Evolutionary conservation across 2,113 vertebrate genomes (phyloP).

Genomic region (Meles meles): DNA sequence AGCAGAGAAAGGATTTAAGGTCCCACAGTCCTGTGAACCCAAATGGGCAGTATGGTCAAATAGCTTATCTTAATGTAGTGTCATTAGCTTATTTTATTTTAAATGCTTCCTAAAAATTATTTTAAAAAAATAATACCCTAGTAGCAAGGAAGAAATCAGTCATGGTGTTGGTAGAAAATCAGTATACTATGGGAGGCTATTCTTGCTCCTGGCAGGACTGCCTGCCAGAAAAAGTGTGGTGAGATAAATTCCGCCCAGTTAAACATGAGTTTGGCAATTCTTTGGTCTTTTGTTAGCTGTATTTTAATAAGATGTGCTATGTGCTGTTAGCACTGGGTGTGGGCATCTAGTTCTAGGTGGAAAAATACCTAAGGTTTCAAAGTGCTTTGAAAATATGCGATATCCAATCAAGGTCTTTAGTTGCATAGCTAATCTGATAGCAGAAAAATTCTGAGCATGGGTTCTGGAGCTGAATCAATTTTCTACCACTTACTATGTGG

Average conservation of each 20-base stretch:
- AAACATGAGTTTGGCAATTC: neutral
- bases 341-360: neutral
- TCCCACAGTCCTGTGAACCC: neutral
- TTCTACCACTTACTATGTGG: neutral
- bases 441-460: neutral
- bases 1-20: neutral
- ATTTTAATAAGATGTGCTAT: neutral
- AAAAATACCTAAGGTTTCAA: constrained; percentile 9
- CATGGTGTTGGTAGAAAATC: neutral
- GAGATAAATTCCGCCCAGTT: neutral
- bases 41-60: neutral
- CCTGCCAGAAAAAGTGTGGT: neutral
- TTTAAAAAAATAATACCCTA: neutral
- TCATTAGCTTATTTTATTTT: neutral
- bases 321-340: neutral
- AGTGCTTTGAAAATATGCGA: neutral
- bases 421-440: constrained; percentile 2
- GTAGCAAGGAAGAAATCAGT: neutral
- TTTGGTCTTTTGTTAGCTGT: neutral
- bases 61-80: neutral
- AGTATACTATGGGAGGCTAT: neutral
- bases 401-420: neutral
- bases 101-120: neutral
- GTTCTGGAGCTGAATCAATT: neutral
- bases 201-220: neutral